Evolutionary conservation across 2,888 invertebrate genomes (phyloP).

Genomic region (Cataglyphis livida): DNA sequence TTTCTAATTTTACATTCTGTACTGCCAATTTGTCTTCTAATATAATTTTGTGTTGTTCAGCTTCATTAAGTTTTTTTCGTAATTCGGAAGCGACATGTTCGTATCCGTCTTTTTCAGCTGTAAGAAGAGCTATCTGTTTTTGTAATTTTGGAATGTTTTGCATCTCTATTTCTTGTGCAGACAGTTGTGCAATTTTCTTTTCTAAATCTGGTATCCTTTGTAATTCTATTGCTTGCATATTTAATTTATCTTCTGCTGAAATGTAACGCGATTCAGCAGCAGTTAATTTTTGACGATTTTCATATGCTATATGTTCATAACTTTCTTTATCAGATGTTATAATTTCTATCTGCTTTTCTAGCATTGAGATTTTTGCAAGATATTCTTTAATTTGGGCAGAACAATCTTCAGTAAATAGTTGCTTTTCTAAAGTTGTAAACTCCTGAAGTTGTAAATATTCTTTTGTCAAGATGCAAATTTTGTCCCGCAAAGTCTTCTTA

Average conservation of each 20-base stretch:
- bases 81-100: slow-evolving; percentile 50
- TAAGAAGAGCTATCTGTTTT: slow-evolving; percentile 39
- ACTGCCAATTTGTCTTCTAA: slow-evolving; percentile 41
- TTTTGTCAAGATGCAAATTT: slow-evolving; percentile 86
- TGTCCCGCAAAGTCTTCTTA: slow-evolving; percentile 79
- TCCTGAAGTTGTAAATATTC: slow-evolving; percentile 87
- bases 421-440: slow-evolving; percentile 88
- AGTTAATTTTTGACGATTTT: slow-evolving; percentile 30
- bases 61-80: slow-evolving; percentile 18
- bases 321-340: slow-evolving; percentile 53
- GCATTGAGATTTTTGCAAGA: background rate
- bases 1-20: background rate
- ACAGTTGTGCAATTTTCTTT: background rate
- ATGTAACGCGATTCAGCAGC: slow-evolving; percentile 17
- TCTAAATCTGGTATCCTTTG: slow-evolving; percentile 26
- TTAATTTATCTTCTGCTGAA: slow-evolving; percentile 11
- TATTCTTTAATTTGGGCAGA: background rate
- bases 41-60: slow-evolving; percentile 15
- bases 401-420: slow-evolving; percentile 78
- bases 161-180: background rate
- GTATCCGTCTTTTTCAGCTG: slow-evolving; percentile 59
- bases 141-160: slow-evolving; percentile 44
- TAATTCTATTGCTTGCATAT: background rate
- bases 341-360: slow-evolving; percentile 35
- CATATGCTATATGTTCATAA: slow-evolving; percentile 53